Evolutionary conservation across 2,797 vertebrate species (phyloP).

Genomic region (Pipistrellus nathusii): DNA sequence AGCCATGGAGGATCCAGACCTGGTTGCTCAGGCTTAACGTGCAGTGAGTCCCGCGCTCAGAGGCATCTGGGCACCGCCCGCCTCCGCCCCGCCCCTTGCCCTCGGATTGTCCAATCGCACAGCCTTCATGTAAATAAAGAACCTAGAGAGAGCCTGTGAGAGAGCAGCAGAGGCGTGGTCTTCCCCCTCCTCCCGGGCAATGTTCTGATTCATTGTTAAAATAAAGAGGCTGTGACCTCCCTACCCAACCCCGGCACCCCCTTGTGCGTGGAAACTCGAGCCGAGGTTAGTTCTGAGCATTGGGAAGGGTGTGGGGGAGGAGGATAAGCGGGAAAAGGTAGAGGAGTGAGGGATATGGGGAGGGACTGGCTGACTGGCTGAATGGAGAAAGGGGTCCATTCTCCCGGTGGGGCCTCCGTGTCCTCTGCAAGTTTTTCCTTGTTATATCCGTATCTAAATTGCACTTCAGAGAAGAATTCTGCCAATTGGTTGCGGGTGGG

Average conservation of each 20-base stretch:
- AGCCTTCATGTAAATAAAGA: conserved; percentile 65
- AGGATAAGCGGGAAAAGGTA: neutral
- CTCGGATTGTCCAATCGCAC: conserved; percentile 49
- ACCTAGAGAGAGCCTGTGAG: conserved; percentile 56
- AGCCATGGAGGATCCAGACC: neutral
- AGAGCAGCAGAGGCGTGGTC: conserved; percentile 57
- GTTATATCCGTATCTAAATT: neutral
- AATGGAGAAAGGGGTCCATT: conserved; percentile 26
- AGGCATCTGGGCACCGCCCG: conserved; percentile 45
- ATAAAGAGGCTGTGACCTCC: conserved; percentile 69
- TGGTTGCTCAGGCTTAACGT: neutral
- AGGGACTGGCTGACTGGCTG: neutral
- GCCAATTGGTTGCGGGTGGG: neutral
- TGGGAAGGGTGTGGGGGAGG: neutral
- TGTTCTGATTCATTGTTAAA: conserved; percentile 83
- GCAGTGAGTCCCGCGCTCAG: neutral
- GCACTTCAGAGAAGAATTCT: conserved; percentile 27
- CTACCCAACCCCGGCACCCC: neutral
- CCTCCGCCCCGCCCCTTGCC: conserved; percentile 45
- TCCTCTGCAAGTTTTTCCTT: neutral
- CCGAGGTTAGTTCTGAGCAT: conserved; percentile 20
- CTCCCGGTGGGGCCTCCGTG: conserved; percentile 30
- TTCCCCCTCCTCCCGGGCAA: conserved; percentile 35
- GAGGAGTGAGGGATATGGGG: neutral
- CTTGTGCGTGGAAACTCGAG: conserved; percentile 24